Percentiles rank a stretch among this genome's conserved stretches.
These are phyloP conservation scores for Hirtodrosophila alboralis DNA, from an alignment of 2,888 invertebrate species.

Conservation along the genomic window DNA sequence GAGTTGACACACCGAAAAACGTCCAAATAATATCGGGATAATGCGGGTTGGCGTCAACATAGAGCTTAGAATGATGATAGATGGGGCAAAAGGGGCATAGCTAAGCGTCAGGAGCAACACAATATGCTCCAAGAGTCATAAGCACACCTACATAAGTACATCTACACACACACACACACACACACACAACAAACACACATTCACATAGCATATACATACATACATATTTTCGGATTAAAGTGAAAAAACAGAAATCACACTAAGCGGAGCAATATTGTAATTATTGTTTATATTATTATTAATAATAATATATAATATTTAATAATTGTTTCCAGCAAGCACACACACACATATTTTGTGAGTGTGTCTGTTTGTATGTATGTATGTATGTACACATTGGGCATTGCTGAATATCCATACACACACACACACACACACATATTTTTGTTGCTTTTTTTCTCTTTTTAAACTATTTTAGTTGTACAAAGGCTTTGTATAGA, in stretches of 20 bases:
- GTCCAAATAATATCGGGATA: slow-evolving; percentile 83
- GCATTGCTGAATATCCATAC: slow-evolving; percentile 41
- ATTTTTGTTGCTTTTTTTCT: slow-evolving; percentile 76
- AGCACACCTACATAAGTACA: slow-evolving; percentile 36
- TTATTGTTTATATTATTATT: slow-evolving; percentile 42
- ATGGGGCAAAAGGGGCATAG: slow-evolving; percentile 23
- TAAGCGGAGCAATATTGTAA: slow-evolving; percentile 40
- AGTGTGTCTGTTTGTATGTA: slow-evolving; percentile 20
- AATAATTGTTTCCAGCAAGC: slow-evolving; percentile 16
- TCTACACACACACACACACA: slow-evolving; percentile 27
- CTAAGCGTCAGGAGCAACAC: slow-evolving; percentile 55
- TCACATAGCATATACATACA: slow-evolving; percentile 15
- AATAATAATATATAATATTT: slow-evolving; percentile 19
- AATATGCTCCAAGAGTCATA: slow-evolving; percentile 57
- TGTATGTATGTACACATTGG: slow-evolving; percentile 25
- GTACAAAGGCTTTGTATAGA: slow-evolving; percentile 76
- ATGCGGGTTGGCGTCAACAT: slow-evolving; percentile 65
- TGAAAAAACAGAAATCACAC: slow-evolving; percentile 16
- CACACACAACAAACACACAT: slow-evolving; percentile 8
- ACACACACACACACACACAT: slow-evolving; percentile 48
- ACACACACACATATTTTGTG: slow-evolving; percentile 14
- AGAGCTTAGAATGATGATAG: slow-evolving; percentile 50
- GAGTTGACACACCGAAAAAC: slow-evolving; percentile 83
- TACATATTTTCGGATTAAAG: slow-evolving; percentile 26
- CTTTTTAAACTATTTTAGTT: slow-evolving; percentile 78